Base-by-base conservation (phyloP, 1,140 invertebrate genomes). In the Luehdorfia chinensis region DNA sequence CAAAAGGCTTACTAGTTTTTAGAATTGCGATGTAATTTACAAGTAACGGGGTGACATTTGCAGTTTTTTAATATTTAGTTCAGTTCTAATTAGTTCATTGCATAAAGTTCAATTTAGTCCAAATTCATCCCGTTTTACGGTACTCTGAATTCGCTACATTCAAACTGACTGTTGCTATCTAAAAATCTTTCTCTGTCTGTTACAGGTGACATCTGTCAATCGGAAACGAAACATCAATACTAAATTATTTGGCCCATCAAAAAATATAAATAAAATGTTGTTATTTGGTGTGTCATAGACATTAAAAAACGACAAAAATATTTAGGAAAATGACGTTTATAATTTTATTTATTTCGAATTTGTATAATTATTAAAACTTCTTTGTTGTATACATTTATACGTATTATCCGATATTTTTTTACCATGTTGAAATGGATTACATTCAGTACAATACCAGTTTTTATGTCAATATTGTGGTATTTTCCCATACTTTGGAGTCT, bases 351-450 rank as follows among this genome's bases (percentile, higher is more conserved):
- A 30, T 9, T 15, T 13, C n/a, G n/a, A 12, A 37, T 19, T 19
- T 13, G 16, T 30, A 14, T 18, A 28, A 27, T 18, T 18, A 43
- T 5, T 31, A 30, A 28, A 16, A 30, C 2, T 9, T 27, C 11
- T 0, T 37, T 25, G 34, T 9, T 23, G 13, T 23, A 16, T 28
- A 43, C 33, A 18, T 15, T 31, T 6, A 30, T 31, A 45, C 12
- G 43, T 52, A 36, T 30, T 1, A 27, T 18, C 27, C 21, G 4
- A 30, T 44, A 44, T 34, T 50, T 41, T 31, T 30, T 55, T 63
- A 75, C 45, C 48, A 76, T 75, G 72, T 65, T 65, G 31, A 72
- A 65, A 66, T 78, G 69, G 61, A 48, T 75, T 27, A 19, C 64
- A 37, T 64, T 71, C 36, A 44, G 62, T 49, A 19, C 63, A 34